phyloP scores from a whole-genome alignment of 2,888 invertebrate genomes.

The Trissoscelio sp. region DNA sequence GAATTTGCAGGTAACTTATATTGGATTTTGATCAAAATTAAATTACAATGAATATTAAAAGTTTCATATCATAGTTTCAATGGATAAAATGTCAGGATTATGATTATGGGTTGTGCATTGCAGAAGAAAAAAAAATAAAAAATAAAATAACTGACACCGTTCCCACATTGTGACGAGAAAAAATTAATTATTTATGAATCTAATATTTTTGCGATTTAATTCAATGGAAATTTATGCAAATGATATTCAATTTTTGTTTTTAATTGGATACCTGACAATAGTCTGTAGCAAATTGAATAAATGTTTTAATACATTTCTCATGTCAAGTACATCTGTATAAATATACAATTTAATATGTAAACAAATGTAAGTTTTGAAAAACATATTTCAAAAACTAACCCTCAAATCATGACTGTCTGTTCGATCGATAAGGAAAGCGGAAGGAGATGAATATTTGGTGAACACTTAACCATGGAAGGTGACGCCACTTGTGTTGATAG shows the following conservation, averaged over 20 bases:
- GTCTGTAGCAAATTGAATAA: not conserved
- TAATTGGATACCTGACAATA: not conserved
- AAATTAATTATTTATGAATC: slow-evolving; percentile 8
- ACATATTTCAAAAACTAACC: not conserved
- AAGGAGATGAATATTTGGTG: slow-evolving; percentile 20
- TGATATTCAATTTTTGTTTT: not conserved
- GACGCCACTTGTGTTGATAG: slow-evolving; percentile 33
- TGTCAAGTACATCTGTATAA: not conserved
- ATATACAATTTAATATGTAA: not conserved
- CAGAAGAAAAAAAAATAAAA: not conserved
- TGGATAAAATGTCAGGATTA: no score
- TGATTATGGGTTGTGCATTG: no score
- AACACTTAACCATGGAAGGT: slow-evolving; percentile 17
- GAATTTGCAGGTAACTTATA: no score
- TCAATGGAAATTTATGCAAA: slow-evolving; percentile 2
- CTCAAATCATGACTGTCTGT: not conserved
- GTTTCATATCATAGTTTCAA: no score
- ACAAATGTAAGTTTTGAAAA: not conserved
- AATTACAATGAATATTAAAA: no score
- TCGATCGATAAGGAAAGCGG: no score
- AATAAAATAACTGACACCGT: slow-evolving; percentile 6
- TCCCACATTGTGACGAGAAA: slow-evolving; percentile 1
- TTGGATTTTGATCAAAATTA: no score
- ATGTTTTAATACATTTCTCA: slow-evolving; percentile 5
- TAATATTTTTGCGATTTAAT: slow-evolving; percentile 3